Base-by-base conservation (phyloP, 2,113 vertebrate species). In the Callithrix jacchus region DNA sequence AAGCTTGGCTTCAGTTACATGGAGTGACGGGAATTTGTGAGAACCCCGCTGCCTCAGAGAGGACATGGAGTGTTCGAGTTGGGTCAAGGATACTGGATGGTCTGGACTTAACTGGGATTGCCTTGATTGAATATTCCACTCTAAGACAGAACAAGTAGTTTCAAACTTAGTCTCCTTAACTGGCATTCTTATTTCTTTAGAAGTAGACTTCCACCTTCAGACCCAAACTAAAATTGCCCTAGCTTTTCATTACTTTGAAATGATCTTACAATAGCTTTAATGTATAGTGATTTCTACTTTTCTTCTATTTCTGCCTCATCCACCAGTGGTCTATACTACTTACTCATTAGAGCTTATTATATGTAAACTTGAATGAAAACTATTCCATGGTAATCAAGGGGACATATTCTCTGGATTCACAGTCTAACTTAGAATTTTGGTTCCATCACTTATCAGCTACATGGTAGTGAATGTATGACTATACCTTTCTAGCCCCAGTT, bases 381-480 rank as follows among this genome's bases (percentile, higher is more conserved):
- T 54, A 47, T 90, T 84, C 71, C 25, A 58, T 40, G 64, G 35
- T 23, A 77, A 27, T 79, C 84, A 68, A 49, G 11, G 86, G 17
- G 45, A 9, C 3, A 30, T 45, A 16, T 18, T 90, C 13, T 64
- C 70, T 83, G 56, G 14, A 21, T 79, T 94, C 21, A 91, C 37
- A 83, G 5, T 89, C 56, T 93, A 20, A 56, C 3, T 70, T 82
- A 73, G 45, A 82, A 83, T 87, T 20, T 64, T 83, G 79, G 13
- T 66, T 52, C 7, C 3, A 83, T 58, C 9, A 86, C 25, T 82
- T 74, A 73, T 61, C 5, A 61, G 23, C 35, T 93, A 47, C 12
- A 64, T 47, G 35, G 20, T 61, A 40, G 9, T 80, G 3, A 4
- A 16, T 56, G 54, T 64, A 40, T 66, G 54, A 81, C 8, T 52